These are phyloP conservation scores for Ophion ellenae DNA, from an alignment of 2,888 invertebrate genomes.

Conservation along the genomic window DNA sequence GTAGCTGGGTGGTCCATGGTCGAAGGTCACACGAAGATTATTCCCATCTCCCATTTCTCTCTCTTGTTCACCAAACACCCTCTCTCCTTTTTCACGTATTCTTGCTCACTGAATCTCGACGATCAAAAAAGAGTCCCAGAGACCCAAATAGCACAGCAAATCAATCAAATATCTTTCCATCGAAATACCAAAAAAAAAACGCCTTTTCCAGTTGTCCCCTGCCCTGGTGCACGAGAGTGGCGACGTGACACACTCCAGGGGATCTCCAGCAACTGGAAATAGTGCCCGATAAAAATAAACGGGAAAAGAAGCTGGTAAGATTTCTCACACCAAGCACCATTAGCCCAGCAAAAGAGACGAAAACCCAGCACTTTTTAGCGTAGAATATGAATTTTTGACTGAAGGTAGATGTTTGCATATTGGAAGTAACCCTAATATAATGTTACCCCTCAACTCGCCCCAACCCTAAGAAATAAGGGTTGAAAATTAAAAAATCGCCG, in stretches of 20 bases:
- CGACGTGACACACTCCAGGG: not conserved
- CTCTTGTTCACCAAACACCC: not conserved
- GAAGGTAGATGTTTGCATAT: too few species aligned
- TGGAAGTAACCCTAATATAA: too few species aligned
- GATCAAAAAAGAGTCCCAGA: not conserved
- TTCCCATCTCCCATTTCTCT: not conserved
- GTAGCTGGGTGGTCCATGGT: conserved; percentile 63
- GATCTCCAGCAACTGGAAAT: not conserved
- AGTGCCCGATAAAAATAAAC: not conserved
- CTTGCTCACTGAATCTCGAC: conserved; percentile 5
- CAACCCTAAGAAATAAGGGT: too few species aligned
- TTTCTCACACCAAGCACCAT: not conserved
- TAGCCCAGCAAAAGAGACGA: too few species aligned
- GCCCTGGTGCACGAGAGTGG: not conserved
- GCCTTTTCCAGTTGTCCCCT: not conserved
- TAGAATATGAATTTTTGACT: too few species aligned
- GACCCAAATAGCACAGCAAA: not conserved
- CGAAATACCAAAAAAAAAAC: not conserved
- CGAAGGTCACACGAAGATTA: conserved; percentile 45
- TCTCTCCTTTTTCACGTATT: not conserved
- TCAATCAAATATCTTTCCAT: not conserved
- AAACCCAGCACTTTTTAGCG: too few species aligned
- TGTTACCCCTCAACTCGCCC: too few species aligned
- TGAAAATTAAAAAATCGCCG: too few species aligned
- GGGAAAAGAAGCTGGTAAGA: not conserved